These are phyloP conservation scores for Oithona nana DNA, from an alignment of 2,888 invertebrate genomes.

Conservation along the genomic window DNA sequence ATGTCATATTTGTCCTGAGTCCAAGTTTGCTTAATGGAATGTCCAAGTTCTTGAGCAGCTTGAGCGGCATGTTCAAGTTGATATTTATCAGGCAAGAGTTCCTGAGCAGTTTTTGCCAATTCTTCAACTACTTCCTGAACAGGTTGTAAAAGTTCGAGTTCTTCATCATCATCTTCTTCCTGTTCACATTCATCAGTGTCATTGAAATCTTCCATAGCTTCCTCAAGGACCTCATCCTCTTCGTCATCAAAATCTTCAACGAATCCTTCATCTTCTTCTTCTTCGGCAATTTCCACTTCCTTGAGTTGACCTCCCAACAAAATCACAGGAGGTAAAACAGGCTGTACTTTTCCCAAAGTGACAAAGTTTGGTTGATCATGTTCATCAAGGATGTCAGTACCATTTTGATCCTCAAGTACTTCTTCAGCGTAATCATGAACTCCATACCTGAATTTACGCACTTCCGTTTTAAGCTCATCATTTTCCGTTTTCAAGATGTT, in stretches of 20 bases:
- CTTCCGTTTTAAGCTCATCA: slow-evolving; percentile 6
- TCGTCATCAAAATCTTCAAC: not conserved
- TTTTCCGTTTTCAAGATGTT: slow-evolving; percentile 5
- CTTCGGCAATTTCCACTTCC: not conserved
- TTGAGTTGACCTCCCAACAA: not conserved
- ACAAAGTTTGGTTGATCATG: not conserved
- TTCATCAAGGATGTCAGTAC: not conserved
- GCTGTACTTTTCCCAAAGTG: not conserved
- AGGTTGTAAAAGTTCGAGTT: not conserved
- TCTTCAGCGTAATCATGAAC: not conserved
- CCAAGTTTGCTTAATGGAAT: not conserved
- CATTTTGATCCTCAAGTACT: not conserved
- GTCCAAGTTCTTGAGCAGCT: not conserved
- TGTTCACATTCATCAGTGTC: not conserved
- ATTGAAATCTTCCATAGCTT: not conserved
- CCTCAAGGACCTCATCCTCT: not conserved
- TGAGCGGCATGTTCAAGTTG: not conserved
- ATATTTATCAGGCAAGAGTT: not conserved
- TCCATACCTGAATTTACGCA: not conserved
- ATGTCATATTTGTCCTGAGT: not conserved
- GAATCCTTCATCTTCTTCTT: not conserved
- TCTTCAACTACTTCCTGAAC: not conserved
- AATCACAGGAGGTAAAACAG: not conserved
- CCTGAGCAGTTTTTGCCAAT: not conserved
- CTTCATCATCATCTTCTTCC: not conserved